phyloP scores from a whole-genome alignment of 2,888 invertebrate species.

The Sphaeridia pumilis region DNA sequence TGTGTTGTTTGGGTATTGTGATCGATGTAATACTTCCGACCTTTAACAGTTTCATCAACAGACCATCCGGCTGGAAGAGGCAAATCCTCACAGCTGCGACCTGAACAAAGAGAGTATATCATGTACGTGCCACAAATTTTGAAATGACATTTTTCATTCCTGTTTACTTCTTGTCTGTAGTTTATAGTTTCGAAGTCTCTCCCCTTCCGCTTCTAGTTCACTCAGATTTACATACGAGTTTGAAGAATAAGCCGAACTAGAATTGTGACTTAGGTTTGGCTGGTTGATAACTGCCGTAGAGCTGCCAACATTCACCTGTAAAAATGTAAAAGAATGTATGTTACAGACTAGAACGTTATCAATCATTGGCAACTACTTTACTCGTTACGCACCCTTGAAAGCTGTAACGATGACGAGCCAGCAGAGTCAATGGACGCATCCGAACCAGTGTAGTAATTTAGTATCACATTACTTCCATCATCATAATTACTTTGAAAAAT shows the following conservation, averaged over 20 bases:
- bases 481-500: slow-evolving; percentile 15
- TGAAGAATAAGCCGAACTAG: slow-evolving; percentile 24
- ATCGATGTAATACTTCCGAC: slow-evolving; percentile 93
- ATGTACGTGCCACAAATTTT: no score
- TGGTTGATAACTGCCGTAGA: slow-evolving; percentile 7
- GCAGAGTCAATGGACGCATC: slow-evolving; percentile 26
- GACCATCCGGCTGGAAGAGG: slow-evolving; percentile 97
- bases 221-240: slow-evolving; percentile 35
- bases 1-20: slow-evolving; percentile 98
- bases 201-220: slow-evolving; percentile 32
- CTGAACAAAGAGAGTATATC: slow-evolving; percentile 15
- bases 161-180: slow-evolving; percentile 28
- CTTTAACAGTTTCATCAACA: slow-evolving; percentile 85
- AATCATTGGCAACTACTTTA: no score
- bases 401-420: slow-evolving; percentile 13
- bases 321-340: no score
- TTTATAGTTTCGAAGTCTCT: slow-evolving; percentile 20
- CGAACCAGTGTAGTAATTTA: slow-evolving; percentile 29
- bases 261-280: slow-evolving; percentile 16
- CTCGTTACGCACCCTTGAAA: slow-evolving; percentile 6
- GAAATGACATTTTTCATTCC: no score
- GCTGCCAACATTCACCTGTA: slow-evolving; percentile 9
- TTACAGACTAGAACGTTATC: no score
- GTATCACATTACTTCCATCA: slow-evolving; percentile 16
- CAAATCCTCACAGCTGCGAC: slow-evolving; percentile 51